phyloP scores from a whole-genome alignment of 37 sponge, comb jelly and placozoan genomes.

The Ephydatia muelleri region DNA sequence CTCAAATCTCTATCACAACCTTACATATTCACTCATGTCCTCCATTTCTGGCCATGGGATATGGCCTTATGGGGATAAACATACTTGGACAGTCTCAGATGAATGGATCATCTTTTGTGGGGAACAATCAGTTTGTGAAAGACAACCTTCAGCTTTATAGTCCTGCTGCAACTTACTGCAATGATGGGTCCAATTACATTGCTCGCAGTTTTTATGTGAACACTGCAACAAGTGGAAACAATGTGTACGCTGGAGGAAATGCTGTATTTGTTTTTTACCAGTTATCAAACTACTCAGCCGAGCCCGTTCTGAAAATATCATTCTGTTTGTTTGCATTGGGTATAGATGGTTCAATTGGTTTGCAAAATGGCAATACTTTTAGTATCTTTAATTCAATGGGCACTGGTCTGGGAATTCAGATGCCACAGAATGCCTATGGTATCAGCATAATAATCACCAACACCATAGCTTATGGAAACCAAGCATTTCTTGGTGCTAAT shows the following conservation, averaged over 20 bases:
- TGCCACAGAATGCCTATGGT: neutral
- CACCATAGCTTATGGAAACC: neutral
- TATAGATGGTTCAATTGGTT: neutral
- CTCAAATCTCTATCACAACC: too few relatives aligned
- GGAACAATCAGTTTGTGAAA: neutral
- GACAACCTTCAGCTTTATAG: neutral
- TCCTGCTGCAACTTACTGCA: neutral
- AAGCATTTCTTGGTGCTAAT: neutral
- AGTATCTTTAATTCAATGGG: neutral
- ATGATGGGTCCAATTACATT: neutral
- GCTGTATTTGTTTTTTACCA: neutral
- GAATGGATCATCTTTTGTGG: neutral
- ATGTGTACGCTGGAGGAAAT: neutral
- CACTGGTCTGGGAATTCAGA: neutral
- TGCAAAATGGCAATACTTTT: neutral
- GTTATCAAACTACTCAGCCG: neutral
- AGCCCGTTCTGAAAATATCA: neutral
- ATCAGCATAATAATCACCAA: neutral
- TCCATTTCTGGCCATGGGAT: too few relatives aligned
- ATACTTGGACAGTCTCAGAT: neutral
- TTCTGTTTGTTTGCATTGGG: neutral
- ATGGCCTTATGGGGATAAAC: constrained; percentile 19
- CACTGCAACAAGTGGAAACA: neutral
- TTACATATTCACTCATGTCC: too few relatives aligned
- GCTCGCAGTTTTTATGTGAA: neutral